These are phyloP conservation scores for Cynaeus angustus DNA, from an alignment of 2,888 invertebrate species.

Conservation along the genomic window DNA sequence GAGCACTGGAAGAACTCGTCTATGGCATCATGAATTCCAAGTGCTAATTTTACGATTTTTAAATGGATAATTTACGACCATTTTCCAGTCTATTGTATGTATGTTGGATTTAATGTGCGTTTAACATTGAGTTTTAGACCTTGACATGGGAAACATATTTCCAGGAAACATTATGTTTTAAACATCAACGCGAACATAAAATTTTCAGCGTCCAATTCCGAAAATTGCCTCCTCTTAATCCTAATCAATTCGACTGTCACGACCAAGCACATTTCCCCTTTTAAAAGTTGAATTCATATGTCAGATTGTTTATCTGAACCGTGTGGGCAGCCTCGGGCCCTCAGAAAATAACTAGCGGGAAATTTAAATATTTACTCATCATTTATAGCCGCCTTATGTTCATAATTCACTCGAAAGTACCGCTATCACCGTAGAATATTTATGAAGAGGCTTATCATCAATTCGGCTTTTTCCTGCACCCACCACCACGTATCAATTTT, in stretches of 20 bases:
- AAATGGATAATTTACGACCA: constrained; percentile 11
- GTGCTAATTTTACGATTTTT: constrained; percentile 16
- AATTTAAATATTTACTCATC: constrained; percentile 16
- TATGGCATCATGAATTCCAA: constrained; percentile 3
- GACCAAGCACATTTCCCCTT: no score
- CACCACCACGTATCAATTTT: constrained; percentile 8
- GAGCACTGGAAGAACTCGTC: no score
- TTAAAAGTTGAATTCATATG: no score
- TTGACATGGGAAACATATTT: constrained; percentile 1
- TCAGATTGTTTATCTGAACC: constrained; percentile 19
- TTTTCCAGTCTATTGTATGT: constrained; percentile 1
- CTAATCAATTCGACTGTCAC: no score
- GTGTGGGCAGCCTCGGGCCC: constrained; percentile 22
- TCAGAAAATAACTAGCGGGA: constrained; percentile 4
- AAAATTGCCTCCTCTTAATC: no score
- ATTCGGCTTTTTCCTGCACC: constrained; percentile 11
- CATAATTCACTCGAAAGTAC: not conserved
- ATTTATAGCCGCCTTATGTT: not conserved
- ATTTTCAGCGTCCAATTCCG: no score
- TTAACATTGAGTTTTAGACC: not conserved
- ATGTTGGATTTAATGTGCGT: not conserved
- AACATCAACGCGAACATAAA: not conserved
- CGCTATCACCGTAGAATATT: constrained; percentile 3
- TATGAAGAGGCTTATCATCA: constrained; percentile 24
- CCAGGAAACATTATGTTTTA: constrained; percentile 7